Conservation (phyloP, 2,113 vertebrate genomes). For the Aphyosemion australe region DNA sequence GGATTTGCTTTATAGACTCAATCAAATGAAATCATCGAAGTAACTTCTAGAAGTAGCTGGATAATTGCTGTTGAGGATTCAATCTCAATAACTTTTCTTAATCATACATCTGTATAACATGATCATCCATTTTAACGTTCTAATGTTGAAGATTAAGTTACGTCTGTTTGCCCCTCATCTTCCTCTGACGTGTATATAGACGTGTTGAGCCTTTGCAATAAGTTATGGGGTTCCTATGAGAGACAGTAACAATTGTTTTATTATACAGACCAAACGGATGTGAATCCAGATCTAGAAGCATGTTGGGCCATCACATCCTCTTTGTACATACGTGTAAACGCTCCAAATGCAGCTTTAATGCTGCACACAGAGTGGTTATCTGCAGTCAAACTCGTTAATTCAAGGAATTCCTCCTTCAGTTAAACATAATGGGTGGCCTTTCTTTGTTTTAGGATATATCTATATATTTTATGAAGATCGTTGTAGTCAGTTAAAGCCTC, state of each 20-base stretch:
- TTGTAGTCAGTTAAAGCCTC: constrained; percentile 59
- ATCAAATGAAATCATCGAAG: constrained; percentile 67
- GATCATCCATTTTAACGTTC: constrained; percentile 68
- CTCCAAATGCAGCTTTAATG: constrained; percentile 42
- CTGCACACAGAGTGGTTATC: constrained; percentile 29
- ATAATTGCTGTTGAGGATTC: constrained; percentile 27
- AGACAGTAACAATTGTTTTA: constrained; percentile 41
- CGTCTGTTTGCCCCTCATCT: constrained; percentile 45
- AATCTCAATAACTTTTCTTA: constrained; percentile 39
- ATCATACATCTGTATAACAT: constrained; percentile 45
- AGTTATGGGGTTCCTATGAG: constrained; percentile 67
- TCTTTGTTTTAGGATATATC: constrained; percentile 54
- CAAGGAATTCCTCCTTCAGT: constrained; percentile 27
- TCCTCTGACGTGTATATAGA: constrained; percentile 75
- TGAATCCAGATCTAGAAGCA: constrained; percentile 44
- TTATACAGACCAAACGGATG: constrained; percentile 48
- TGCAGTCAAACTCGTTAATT: constrained; percentile 27
- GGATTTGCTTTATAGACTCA: constrained; percentile 66
- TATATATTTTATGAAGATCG: constrained; percentile 62
- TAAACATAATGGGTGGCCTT: constrained; percentile 73
- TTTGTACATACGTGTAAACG: constrained; percentile 58
- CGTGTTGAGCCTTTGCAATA: constrained; percentile 60
- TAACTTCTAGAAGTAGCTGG: constrained; percentile 43
- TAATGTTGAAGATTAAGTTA: constrained; percentile 59
- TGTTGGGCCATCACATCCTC: constrained; percentile 52